Base-by-base conservation (phyloP, 1,140 invertebrate species). In the Aphis craccivora region DNA sequence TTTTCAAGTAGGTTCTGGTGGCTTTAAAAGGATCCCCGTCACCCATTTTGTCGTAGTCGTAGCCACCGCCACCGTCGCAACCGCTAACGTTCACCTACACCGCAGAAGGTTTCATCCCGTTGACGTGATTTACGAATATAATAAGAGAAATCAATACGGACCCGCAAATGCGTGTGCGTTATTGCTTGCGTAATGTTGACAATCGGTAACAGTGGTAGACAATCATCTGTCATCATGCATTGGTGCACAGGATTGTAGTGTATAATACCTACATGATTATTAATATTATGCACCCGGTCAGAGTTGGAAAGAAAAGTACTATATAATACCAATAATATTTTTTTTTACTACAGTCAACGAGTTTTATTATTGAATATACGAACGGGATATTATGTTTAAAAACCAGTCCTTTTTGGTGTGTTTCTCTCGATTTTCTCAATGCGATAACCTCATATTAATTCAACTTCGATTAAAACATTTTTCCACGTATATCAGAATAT, bases 101-200 rank as follows among this genome's bases (percentile, higher is more conserved):
- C 23, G 4, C 37, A 84, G 23, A 40, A 84, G 7, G 83, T 84
- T 40, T 84, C 43, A 6, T 25, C 35, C 87, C n/a, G n/a, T 88
- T 88, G 35, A 40, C n/a, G 60, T 91, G 90, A 91, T 91, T 91
- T 91, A 81, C 40, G 90, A 67, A 43, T 43, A 81, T 48, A 91
- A 81, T 81, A 76, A 81, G 30, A 91, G 81, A 83, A 37, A 84
- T 76, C 60, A 76, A 76, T 76, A 76, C 30, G n/a, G 5, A 76
- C 60, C 60, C 14, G 20, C 60, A 76, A 76, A 76, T 76, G 4
- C 18, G 11, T n/a, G 14, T 67, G 60, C 60, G 30, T 76, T 76
- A 76, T 76, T 76, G 60, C 60, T 35, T n/a, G 60, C 30, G 60
- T 76, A n/a, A n/a, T 76, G 5, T n/a, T n/a, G 30, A 67, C 30